Evolutionary conservation across 2,888 invertebrate genomes (phyloP), one percentile per base, ranked within the genome.

Genomic region (Cabera pusaria): DNA sequence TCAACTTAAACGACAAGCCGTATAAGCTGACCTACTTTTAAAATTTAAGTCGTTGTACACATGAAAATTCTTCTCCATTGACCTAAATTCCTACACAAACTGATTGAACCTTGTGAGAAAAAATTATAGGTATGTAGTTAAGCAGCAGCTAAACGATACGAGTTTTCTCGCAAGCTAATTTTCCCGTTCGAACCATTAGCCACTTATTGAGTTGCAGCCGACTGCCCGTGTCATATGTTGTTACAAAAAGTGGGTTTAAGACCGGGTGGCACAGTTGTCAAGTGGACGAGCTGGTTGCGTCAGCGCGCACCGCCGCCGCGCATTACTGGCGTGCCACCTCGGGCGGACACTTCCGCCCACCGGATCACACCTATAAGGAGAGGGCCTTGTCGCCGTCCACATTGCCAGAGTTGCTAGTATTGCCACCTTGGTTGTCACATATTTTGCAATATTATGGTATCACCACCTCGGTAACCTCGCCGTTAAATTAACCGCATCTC

Each of bases 311-410:
- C 55, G 49, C 43, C 56, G 58, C 44, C 50, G 52, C n/a, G 48
- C 45, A 49, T 51, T 56, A 50, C 43, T 57, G 58, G 44, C 50
- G 52, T 52, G 54, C 44, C 50, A 57, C 48, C 55, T 56, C 52
- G 48, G 53, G 67, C 64, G 72, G 69, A 71, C 61, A 61, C 70
- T 81, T 82, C 84, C 86, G 81, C 86, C 85, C 81, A 85, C 84
- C 31, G 42, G 34, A 35, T 18, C 44, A 4, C 51, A 62, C 70
- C 29, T 71, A 78, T 77, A 82, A 60, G 80, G 83, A 58, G 57
- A 60, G 70, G 71, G 66, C 84, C 84, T 85, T 79, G 81, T 71
- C 71, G 70, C 62, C 54, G 46, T 64, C 69, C 56, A 46, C 59
- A 69, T 61, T 3, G 14, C 4, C 14, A 14, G 4, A 2, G 4